Percentiles rank a stretch among this genome's conserved stretches.
These are phyloP conservation scores for Arvicola amphibius DNA, from an alignment of 2,797 vertebrate species.

Conservation along the genomic window DNA sequence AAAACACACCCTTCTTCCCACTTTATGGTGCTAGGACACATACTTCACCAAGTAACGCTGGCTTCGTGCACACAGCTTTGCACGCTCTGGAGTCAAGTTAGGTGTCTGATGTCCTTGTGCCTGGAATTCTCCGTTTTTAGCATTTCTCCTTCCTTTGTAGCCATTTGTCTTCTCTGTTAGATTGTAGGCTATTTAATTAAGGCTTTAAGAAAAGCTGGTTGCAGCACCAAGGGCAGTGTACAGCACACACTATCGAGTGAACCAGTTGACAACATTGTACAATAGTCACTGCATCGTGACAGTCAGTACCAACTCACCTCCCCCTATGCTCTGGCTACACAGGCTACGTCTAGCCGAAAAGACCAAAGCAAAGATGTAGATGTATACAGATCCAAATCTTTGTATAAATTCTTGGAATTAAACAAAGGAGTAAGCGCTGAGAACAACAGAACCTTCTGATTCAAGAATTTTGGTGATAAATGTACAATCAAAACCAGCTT, in stretches of 20 bases:
- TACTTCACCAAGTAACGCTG: background rate
- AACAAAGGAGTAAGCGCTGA: background rate
- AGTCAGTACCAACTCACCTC: background rate
- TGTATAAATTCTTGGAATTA: background rate
- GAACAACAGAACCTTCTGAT: slow-evolving; percentile 18
- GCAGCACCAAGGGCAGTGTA: slow-evolving; percentile 19
- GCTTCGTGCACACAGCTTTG: background rate
- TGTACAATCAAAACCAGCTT: slow-evolving; percentile 39
- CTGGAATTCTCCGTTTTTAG: background rate
- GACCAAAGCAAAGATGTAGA: background rate
- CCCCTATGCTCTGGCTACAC: background rate
- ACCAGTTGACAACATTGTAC: background rate
- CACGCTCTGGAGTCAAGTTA: background rate
- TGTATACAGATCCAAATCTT: background rate
- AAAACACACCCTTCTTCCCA: background rate
- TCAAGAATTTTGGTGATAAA: background rate
- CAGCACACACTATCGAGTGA: background rate
- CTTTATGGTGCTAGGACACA: background rate
- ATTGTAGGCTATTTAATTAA: background rate
- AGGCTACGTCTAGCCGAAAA: background rate
- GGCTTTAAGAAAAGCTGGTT: background rate
- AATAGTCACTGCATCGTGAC: background rate
- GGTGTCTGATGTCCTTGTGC: background rate
- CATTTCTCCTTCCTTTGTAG: background rate
- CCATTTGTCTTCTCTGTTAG: background rate